Evolutionary conservation across 2,797 vertebrate species (phyloP).

Genomic region (Lophius americanus): DNA sequence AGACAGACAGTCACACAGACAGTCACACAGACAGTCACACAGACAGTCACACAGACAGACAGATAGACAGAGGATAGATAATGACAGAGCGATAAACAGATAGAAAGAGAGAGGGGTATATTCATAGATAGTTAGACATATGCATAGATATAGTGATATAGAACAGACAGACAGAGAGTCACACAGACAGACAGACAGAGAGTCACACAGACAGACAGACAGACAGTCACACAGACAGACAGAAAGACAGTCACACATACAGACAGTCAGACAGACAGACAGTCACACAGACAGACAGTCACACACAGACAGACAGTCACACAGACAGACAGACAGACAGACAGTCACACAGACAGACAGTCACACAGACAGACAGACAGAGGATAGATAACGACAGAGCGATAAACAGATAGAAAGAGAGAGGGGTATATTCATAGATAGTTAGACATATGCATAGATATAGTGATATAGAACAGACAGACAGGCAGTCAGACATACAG

Average conservation of each 20-base stretch:
- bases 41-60: too few relatives aligned
- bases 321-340: slow-evolving; percentile 17
- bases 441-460: not conserved
- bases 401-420: too few relatives aligned
- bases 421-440: not conserved
- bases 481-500: not conserved
- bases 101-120: too few relatives aligned
- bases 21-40: too few relatives aligned
- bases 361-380: too few relatives aligned
- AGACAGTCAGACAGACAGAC: slow-evolving; percentile 21
- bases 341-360: not conserved
- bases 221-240: slow-evolving; percentile 7
- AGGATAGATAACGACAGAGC: too few relatives aligned
- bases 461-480: slow-evolving; percentile 15
- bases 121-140: not conserved
- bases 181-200: not conserved
- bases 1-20: too few relatives aligned
- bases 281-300: too few relatives aligned
- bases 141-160: slow-evolving; percentile 10
- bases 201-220: not conserved
- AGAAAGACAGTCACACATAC: not conserved
- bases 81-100: too few relatives aligned
- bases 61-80: too few relatives aligned
- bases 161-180: not conserved
- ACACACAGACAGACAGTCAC: too few relatives aligned